phyloP scores from a whole-genome alignment of 2,888 invertebrate genomes.

The Rhamnusium bicolor region DNA sequence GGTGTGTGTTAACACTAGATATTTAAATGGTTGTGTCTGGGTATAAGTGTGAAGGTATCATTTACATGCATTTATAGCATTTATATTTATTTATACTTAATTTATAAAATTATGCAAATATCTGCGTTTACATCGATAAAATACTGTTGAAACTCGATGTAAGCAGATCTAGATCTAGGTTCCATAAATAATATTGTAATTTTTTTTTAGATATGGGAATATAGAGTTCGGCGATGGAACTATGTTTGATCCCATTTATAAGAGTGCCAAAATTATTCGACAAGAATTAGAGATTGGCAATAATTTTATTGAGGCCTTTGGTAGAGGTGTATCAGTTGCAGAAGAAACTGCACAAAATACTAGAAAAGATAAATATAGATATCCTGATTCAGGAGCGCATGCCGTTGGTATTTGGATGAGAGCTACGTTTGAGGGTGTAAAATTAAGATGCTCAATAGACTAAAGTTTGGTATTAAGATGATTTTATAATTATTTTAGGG shows the following conservation, averaged over 20 bases:
- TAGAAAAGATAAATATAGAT: slow-evolving; percentile 52
- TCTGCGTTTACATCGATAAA: too few species aligned
- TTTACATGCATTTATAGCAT: too few species aligned
- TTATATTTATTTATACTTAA: too few species aligned
- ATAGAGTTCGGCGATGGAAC: slow-evolving; percentile 78
- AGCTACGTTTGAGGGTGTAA: slow-evolving; percentile 72
- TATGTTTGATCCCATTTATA: slow-evolving; percentile 73
- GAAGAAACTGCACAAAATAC: slow-evolving; percentile 65
- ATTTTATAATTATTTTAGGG: not conserved
- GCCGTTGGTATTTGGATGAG: slow-evolving; percentile 76
- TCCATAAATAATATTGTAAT: too few species aligned
- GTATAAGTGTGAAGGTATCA: not conserved
- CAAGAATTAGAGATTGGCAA: slow-evolving; percentile 52
- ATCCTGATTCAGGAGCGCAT: slow-evolving; percentile 76
- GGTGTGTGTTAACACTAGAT: slow-evolving; percentile 48
- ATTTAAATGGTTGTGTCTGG: not conserved
- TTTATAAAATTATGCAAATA: too few species aligned
- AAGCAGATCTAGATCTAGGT: too few species aligned
- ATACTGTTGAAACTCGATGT: too few species aligned
- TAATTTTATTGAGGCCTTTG: slow-evolving; percentile 64
- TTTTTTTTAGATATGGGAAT: slow-evolving; percentile 74
- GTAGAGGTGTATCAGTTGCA: slow-evolving; percentile 66
- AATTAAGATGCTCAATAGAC: slow-evolving; percentile 60
- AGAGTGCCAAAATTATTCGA: slow-evolving; percentile 58
- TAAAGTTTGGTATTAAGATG: not conserved